Percentiles rank a stretch among this genome's conserved stretches.
phyloP scores from a whole-genome alignment of 2,113 vertebrate genomes.

The Arizona elegans region DNA sequence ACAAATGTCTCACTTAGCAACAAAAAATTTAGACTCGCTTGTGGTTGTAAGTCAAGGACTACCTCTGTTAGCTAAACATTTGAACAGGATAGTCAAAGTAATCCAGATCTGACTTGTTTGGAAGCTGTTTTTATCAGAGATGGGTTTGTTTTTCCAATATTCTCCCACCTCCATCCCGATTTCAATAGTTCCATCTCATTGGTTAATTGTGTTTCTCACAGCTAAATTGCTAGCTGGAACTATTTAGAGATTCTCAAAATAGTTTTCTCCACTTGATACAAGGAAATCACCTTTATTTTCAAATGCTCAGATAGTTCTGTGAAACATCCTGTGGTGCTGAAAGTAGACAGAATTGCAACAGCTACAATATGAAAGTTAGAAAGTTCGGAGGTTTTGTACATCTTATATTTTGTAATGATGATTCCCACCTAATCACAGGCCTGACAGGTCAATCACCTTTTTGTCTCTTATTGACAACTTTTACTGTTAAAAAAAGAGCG shows the following conservation, averaged over 20 bases:
- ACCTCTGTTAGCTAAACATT: background rate
- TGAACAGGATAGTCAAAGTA: background rate
- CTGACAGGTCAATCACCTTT: background rate
- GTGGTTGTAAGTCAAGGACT: too few species aligned
- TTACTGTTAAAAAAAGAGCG: background rate
- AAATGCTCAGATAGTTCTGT: background rate
- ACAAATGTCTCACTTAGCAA: too few species aligned
- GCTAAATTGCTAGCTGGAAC: background rate
- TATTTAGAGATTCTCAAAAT: background rate
- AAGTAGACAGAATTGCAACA: background rate
- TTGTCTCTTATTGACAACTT: background rate
- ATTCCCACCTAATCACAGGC: background rate
- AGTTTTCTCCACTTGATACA: background rate
- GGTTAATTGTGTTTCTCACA: background rate
- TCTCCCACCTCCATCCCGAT: background rate
- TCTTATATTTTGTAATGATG: background rate
- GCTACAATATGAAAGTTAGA: background rate
- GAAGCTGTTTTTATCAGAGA: background rate
- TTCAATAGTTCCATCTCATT: background rate
- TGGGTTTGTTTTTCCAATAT: too few species aligned
- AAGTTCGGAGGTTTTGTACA: background rate
- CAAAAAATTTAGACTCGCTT: too few species aligned
- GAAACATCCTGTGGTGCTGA: background rate
- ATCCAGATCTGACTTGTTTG: background rate
- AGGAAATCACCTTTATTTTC: background rate